These are phyloP conservation scores for Drosophila orena DNA, from an alignment of 1,140 invertebrate species.

Conservation along the genomic window DNA sequence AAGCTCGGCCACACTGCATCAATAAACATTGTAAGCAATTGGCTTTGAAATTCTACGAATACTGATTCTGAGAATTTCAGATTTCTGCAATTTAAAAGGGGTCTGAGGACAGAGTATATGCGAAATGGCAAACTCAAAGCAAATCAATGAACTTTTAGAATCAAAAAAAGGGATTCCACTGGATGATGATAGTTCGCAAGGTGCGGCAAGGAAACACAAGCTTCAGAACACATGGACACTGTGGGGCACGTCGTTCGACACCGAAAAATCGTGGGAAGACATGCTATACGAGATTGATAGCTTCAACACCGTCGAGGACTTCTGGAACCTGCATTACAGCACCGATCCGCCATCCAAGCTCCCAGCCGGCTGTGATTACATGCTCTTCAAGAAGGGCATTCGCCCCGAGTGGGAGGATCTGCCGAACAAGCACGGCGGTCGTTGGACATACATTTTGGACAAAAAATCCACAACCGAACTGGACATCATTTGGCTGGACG, in stretches of 20 bases:
- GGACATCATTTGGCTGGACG: not conserved
- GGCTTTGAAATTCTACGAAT: too few species aligned
- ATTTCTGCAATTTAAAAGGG: too few species aligned
- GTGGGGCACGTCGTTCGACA: not conserved
- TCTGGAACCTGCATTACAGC: not conserved
- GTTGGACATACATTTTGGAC: not conserved
- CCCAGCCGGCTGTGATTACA: not conserved
- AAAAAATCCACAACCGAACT: not conserved
- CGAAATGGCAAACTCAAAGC: not conserved
- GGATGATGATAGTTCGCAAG: not conserved
- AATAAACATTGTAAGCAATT: too few species aligned
- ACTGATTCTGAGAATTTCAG: too few species aligned
- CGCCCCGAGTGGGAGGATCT: slow-evolving; percentile 5
- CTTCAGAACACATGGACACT: slow-evolving; percentile 7
- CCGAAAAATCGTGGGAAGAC: not conserved
- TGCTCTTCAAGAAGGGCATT: slow-evolving; percentile 1
- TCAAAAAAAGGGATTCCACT: not conserved
- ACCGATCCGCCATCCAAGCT: not conserved
- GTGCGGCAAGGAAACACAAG: not conserved
- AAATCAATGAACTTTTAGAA: not conserved
- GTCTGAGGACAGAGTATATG: not conserved
- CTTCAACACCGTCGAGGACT: slow-evolving; percentile 5
- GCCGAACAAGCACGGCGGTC: not conserved
- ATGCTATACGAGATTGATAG: not conserved
- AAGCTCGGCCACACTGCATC: too few species aligned